A percentile compares a stretch with the other conserved stretches of the same genome.
Evolutionary conservation across 1,140 invertebrate genomes (phyloP).

Genomic region (Condylostylus longicornis): DNA sequence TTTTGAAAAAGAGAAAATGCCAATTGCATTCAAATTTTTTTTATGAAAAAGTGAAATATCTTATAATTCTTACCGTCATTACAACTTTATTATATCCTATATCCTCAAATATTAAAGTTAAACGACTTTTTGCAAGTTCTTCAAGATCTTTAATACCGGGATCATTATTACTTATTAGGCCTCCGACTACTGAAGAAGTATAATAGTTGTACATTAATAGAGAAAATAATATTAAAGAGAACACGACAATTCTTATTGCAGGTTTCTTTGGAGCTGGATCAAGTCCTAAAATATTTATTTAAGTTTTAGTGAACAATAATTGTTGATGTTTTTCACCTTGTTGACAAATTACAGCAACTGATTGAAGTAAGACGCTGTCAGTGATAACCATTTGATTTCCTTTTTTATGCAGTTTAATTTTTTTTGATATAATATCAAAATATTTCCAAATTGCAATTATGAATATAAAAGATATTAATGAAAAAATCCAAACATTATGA

Average conservation of each 20-base stretch:
- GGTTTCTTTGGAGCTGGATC: slow-evolving; percentile 16
- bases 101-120: slow-evolving; percentile 26
- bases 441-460: slow-evolving; percentile 16
- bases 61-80: slow-evolving; percentile 17
- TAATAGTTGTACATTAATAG: slow-evolving; percentile 29
- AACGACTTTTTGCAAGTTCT: slow-evolving; percentile 18
- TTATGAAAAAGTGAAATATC: not conserved
- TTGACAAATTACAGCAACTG: slow-evolving; percentile 22
- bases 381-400: not conserved
- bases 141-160: slow-evolving; percentile 19
- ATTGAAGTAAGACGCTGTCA: slow-evolving; percentile 4
- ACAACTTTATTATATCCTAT: slow-evolving; percentile 29
- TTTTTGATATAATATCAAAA: slow-evolving; percentile 7
- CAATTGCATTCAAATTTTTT: not conserved
- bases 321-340: slow-evolving; percentile 11
- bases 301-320: not conserved
- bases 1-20: not conserved
- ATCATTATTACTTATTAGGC: slow-evolving; percentile 20
- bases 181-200: slow-evolving; percentile 28
- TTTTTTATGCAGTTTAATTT: not conserved
- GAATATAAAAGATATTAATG: slow-evolving; percentile 7
- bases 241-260: slow-evolving; percentile 17
- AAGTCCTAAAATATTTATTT: not conserved
- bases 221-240: slow-evolving; percentile 23
- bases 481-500: slow-evolving; percentile 17